These are phyloP conservation scores for Axea sp. DNA, from an alignment of 2,888 invertebrate species.

Conservation along the genomic window DNA sequence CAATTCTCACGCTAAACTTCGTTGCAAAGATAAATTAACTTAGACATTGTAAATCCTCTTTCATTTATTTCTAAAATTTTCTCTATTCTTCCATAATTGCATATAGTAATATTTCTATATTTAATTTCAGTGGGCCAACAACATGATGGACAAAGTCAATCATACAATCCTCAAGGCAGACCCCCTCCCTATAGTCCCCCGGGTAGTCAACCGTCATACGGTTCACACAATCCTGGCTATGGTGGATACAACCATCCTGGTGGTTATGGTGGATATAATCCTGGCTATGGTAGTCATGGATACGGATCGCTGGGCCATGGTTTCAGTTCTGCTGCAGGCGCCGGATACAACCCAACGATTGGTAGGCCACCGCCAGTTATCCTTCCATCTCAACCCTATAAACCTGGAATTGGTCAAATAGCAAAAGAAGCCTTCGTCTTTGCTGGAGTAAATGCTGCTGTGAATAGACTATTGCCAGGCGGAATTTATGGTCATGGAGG, in stretches of 20 bases:
- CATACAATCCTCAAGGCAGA: constrained; percentile 46
- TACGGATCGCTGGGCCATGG: constrained; percentile 63
- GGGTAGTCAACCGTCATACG: constrained; percentile 23
- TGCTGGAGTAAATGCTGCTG: constrained; percentile 77
- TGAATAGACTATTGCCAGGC: constrained; percentile 74
- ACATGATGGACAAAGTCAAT: constrained; percentile 42
- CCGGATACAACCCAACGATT: constrained; percentile 66
- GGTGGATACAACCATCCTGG: constrained; percentile 14
- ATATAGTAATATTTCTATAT: too few relatives aligned
- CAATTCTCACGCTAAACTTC: too few relatives aligned
- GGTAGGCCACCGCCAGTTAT: constrained; percentile 71
- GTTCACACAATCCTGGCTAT: constrained; percentile 10
- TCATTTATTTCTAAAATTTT: too few relatives aligned
- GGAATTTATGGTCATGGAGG: constrained; percentile 73
- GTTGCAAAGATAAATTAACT: too few relatives aligned
- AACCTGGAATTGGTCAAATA: constrained; percentile 76
- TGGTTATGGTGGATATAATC: constrained; percentile 54
- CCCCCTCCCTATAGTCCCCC: constrained; percentile 49
- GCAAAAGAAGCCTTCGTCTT: constrained; percentile 78
- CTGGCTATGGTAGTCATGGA: constrained; percentile 42
- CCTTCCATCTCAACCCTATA: constrained; percentile 66
- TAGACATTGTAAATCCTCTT: too few relatives aligned
- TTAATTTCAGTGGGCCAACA: constrained; percentile 23
- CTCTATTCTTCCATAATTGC: too few relatives aligned
- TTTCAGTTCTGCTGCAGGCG: constrained; percentile 51